Evolutionary conservation across 1,140 invertebrate genomes (phyloP).

Genomic region (Pseudomyrmex pallidus): DNA sequence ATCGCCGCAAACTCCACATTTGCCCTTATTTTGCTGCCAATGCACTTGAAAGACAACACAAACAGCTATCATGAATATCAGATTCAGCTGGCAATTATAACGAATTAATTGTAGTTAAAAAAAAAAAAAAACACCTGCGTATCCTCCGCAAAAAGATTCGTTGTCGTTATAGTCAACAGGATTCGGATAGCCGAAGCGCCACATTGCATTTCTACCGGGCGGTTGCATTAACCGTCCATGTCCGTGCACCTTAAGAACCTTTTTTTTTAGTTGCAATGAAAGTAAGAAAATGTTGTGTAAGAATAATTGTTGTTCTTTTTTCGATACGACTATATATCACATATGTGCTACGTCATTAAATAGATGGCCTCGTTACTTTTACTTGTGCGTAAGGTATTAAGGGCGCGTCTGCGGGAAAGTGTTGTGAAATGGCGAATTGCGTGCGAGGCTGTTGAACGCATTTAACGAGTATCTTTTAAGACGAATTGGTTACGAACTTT

Average conservation of each 20-base stretch:
- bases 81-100: not conserved
- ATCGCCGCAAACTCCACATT: slow-evolving; percentile 96
- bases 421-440: slow-evolving; percentile 46
- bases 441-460: not conserved
- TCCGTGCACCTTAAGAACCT: slow-evolving; percentile 81
- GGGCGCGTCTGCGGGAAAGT: slow-evolving; percentile 57
- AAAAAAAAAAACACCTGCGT: slow-evolving; percentile 89
- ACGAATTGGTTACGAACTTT: slow-evolving; percentile 41
- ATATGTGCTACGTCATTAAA: slow-evolving; percentile 5
- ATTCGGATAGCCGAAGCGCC: slow-evolving; percentile 96
- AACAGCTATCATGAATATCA: not conserved
- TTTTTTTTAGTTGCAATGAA: slow-evolving; percentile 18
- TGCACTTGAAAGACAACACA: slow-evolving; percentile 88
- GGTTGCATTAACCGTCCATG: slow-evolving; percentile 97
- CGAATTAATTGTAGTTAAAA: not conserved
- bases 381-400: slow-evolving; percentile 26
- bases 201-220: slow-evolving; percentile 96
- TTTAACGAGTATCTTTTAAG: slow-evolving; percentile 5
- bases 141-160: slow-evolving; percentile 93
- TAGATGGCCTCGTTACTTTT: slow-evolving; percentile 48
- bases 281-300: slow-evolving; percentile 9
- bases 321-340: not conserved
- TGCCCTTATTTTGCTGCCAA: slow-evolving; percentile 93
- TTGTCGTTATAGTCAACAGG: slow-evolving; percentile 98
- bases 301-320: slow-evolving; percentile 19